These are phyloP conservation scores for Patagioenas fasciata DNA, from an alignment of 2,113 vertebrate species.

Conservation along the genomic window DNA sequence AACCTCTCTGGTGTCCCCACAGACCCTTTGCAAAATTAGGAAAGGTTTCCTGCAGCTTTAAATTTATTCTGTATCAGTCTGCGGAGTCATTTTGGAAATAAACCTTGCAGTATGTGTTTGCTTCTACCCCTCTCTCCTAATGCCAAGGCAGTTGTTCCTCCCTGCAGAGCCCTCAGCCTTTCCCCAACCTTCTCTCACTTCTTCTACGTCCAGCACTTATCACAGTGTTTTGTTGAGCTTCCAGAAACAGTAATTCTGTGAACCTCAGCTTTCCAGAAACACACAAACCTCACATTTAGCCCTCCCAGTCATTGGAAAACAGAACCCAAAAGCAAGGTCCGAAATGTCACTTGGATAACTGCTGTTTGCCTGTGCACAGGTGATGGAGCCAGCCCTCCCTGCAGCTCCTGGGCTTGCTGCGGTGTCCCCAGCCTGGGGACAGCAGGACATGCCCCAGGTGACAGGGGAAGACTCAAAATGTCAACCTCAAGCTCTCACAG, in stretches of 20 bases:
- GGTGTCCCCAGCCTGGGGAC: not conserved
- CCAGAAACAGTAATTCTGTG: not conserved
- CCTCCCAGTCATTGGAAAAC: not conserved
- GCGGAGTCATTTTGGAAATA: not conserved
- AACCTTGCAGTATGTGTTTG: not conserved
- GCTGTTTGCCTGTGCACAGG: not conserved
- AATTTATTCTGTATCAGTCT: not conserved
- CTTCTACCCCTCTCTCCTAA: not conserved
- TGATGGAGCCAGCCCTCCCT: not conserved
- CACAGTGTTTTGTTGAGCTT: not conserved
- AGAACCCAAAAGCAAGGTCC: not conserved
- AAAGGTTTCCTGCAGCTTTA: not conserved
- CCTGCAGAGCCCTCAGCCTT: not conserved
- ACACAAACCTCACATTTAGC: not conserved
- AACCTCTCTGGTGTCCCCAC: fast-evolving
- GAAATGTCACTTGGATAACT: fast-evolving
- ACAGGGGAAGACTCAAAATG: not conserved
- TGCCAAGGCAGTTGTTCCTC: too few species aligned
- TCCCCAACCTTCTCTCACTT: not conserved
- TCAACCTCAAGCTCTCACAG: too few species aligned
- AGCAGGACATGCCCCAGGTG: not conserved
- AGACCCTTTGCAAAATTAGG: not conserved
- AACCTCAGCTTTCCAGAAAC: not conserved
- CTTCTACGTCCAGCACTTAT: not conserved
- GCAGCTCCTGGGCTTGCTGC: not conserved